Evolutionary conservation across 2,113 vertebrate species (phyloP), one percentile per base, ranked within the genome.

Genomic region (Mustelus asterias): DNA sequence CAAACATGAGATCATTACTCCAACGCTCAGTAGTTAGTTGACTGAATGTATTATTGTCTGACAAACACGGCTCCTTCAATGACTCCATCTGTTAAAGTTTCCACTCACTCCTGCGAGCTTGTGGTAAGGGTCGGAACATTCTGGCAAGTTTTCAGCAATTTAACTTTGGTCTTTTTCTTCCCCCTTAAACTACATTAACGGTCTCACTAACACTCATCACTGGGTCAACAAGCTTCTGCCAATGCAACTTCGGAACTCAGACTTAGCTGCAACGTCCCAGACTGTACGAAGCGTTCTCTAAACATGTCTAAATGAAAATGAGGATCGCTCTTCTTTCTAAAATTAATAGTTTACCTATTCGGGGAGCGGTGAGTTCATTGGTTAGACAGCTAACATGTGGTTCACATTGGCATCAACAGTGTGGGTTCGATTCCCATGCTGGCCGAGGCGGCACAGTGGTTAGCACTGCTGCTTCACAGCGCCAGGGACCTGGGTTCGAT

Each of bases 81-180:
- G 65, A 41, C 37, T 37, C 63, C 29, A 90, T 60, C 88, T 95
- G 94, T 72, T 54, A 1, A 95, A 44, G 26, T 95, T 72, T 95
- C 94, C 94, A 95, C 88, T 95, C 24, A 9, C 33, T 14, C 33
- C 16, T 33, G 67, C 18, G 13, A 69, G 65, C 10, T 94, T 94
- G 92, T 95, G 94, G 94, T 33, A 72, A 26, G 24, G 94, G 41
- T 48, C 16, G 44, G 94, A 95, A 95, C 72, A 72, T 48, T 72
- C 48, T 95, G 94, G 69, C 94, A 54, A 24, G n/a, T 29, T 5
- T 60, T 13, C 88, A 60, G 54, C 72, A 24, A 41, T 72, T 76
- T 11, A 95, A 33, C 48, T 95, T 72, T 72, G 93, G 65, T 29
- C 41, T 16, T 22, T 95, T 72, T 54, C 54, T 48, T 72, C 69